Evolutionary conservation across 1,140 invertebrate species (phyloP).

Genomic region (Drosophila gunungcola): DNA sequence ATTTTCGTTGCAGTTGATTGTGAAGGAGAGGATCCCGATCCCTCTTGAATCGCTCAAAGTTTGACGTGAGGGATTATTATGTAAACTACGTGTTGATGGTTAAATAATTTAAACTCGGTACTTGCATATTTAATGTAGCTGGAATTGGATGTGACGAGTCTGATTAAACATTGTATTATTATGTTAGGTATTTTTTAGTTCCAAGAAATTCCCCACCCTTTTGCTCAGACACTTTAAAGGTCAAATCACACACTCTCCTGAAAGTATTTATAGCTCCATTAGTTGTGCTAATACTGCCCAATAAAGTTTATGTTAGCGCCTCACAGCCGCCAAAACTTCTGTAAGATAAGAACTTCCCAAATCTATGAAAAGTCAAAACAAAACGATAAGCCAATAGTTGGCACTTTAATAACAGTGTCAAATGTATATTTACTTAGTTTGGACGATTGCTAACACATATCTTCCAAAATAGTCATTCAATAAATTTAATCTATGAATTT

Average conservation of each 20-base stretch:
- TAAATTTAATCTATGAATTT: neutral
- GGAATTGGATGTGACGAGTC: neutral
- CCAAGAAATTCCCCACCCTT: neutral
- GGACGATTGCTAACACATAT: too few relatives aligned
- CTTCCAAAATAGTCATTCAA: too few relatives aligned
- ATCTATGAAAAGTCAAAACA: constrained; percentile 3
- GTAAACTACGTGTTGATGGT: constrained; percentile 77
- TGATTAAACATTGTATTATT: neutral
- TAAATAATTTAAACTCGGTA: constrained; percentile 55
- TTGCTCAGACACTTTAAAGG: neutral
- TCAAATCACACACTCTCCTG: constrained; percentile 12
- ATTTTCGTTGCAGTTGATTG: constrained; percentile 37
- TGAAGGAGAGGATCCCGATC: constrained; percentile 1
- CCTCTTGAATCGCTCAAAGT: constrained; percentile 31
- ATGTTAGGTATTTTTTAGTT: constrained; percentile 4
- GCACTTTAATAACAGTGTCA: neutral
- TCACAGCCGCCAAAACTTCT: neutral
- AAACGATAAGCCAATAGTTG: constrained; percentile 6
- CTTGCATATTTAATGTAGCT: constrained; percentile 30
- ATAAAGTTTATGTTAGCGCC: constrained; percentile 25
- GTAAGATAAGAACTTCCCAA: constrained; percentile 5
- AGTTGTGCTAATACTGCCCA: constrained; percentile 5
- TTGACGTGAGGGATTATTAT: constrained; percentile 57
- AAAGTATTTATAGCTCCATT: constrained; percentile 16
- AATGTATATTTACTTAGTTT: neutral